A percentile compares a stretch with the other conserved stretches of the same genome.
phyloP scores from a whole-genome alignment of 2,888 invertebrate species.

The Pomacea canaliculata region DNA sequence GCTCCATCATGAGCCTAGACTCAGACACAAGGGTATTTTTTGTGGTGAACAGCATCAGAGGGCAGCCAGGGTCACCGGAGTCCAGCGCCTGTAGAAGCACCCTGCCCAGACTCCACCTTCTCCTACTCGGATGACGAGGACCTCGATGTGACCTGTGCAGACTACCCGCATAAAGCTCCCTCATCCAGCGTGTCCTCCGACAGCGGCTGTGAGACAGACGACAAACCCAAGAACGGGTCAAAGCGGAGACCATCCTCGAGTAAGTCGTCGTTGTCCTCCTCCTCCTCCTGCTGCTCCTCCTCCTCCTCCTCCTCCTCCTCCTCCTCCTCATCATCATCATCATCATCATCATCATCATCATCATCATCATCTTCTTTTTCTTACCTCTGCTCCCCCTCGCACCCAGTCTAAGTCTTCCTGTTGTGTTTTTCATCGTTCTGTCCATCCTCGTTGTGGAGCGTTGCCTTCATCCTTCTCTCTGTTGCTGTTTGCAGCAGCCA shows the following conservation, averaged over 20 bases:
- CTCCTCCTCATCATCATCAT: too few relatives aligned
- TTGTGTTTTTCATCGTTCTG: background rate
- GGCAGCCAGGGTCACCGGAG: slow-evolving; percentile 1
- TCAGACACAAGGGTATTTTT: background rate
- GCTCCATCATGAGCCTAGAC: too few relatives aligned
- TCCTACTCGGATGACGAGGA: slow-evolving; percentile 2
- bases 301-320: too few relatives aligned
- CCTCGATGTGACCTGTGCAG: background rate
- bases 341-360: too few relatives aligned
- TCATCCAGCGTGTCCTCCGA: slow-evolving; percentile 7
- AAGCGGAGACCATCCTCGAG: slow-evolving; percentile 7
- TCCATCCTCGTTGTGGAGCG: too few relatives aligned
- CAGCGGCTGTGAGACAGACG: slow-evolving; percentile 13
- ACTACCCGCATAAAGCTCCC: background rate
- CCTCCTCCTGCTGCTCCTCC: too few relatives aligned
- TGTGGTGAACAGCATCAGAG: slow-evolving; percentile 2
- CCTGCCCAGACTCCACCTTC: background rate
- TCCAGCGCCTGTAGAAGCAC: slow-evolving; percentile 8
- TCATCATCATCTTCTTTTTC: too few relatives aligned
- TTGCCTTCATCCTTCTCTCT: background rate
- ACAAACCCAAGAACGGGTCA: background rate
- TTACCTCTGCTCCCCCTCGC: too few relatives aligned
- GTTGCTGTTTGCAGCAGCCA: slow-evolving; percentile 29
- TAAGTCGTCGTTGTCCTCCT: background rate
- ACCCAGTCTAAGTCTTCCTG: too few relatives aligned